A percentile compares a stretch with the other conserved stretches of the same genome.
phyloP scores from a whole-genome alignment of 2,113 vertebrate genomes.

The Centropus bengalensis region DNA sequence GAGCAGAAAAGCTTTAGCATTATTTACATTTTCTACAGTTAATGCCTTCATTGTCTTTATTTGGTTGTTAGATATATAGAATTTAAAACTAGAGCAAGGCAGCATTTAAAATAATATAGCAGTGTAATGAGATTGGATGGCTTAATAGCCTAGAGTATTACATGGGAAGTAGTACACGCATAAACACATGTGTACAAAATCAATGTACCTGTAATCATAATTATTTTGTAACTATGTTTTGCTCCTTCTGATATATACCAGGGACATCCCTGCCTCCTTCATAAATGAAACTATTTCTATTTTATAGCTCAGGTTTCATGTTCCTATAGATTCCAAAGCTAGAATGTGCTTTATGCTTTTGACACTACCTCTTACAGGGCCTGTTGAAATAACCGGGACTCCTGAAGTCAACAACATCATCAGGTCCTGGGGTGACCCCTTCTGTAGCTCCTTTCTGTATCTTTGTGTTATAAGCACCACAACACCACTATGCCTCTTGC shows the following conservation, averaged over 20 bases:
- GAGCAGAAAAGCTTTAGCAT: not conserved
- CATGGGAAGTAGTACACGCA: not conserved
- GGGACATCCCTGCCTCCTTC: not conserved
- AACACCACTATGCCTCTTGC: not conserved
- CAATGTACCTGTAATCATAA: not conserved
- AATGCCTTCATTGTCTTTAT: not conserved
- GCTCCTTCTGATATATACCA: not conserved
- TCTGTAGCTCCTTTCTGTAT: rapidly evolving
- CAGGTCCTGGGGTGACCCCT: not conserved
- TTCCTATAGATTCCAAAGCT: not conserved
- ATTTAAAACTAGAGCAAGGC: not conserved
- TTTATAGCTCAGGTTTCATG: not conserved
- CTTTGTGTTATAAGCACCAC: not conserved
- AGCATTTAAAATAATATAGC: not conserved
- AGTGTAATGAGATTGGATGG: not conserved
- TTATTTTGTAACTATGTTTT: not conserved
- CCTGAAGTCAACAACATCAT: not conserved
- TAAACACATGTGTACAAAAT: not conserved
- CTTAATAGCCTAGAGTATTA: not conserved
- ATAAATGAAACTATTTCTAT: not conserved
- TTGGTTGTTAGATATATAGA: not conserved
- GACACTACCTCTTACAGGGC: too few species aligned
- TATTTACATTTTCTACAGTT: not conserved
- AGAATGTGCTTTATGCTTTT: not conserved
- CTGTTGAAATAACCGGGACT: not conserved